Conservation (phyloP, 2,888 invertebrate species). For the Aleiodes testaceus region DNA sequence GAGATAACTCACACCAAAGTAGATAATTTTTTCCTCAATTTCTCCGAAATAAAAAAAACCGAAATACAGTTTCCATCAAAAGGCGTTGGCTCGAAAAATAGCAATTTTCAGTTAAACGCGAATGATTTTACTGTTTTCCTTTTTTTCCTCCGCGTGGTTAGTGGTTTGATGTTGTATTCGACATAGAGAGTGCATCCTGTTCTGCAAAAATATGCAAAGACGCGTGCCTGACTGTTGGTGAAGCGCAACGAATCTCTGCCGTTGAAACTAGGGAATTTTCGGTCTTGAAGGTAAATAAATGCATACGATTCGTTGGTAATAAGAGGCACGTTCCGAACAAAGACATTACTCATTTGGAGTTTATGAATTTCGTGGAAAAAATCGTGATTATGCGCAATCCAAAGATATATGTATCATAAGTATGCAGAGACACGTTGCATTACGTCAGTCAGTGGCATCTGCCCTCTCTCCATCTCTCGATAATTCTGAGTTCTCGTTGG, state of each 20-base stretch:
- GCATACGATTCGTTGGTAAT: not conserved
- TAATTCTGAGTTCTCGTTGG: not conserved
- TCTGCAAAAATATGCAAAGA: no score
- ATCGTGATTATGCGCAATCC: not conserved
- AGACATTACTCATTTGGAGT: not conserved
- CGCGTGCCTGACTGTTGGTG: no score
- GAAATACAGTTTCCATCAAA: no score
- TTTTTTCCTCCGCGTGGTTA: no score
- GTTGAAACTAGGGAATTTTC: not conserved
- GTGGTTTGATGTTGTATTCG: no score
- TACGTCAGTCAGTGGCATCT: slow-evolving; percentile 15
- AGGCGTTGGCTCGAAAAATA: no score
- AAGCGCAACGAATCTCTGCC: not conserved
- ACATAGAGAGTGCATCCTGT: no score
- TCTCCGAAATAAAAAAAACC: no score
- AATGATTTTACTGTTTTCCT: no score
- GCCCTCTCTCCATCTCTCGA: not conserved
- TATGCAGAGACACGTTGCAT: slow-evolving; percentile 8
- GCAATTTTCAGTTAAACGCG: no score
- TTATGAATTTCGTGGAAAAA: slow-evolving; percentile 18
- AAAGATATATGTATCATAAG: not conserved
- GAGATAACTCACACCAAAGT: no score
- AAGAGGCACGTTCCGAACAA: slow-evolving; percentile 1
- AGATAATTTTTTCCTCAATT: no score
- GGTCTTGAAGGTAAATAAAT: not conserved